These are phyloP conservation scores for Drosophila anomelani DNA, from an alignment of 2,888 invertebrate genomes.

Conservation along the genomic window DNA sequence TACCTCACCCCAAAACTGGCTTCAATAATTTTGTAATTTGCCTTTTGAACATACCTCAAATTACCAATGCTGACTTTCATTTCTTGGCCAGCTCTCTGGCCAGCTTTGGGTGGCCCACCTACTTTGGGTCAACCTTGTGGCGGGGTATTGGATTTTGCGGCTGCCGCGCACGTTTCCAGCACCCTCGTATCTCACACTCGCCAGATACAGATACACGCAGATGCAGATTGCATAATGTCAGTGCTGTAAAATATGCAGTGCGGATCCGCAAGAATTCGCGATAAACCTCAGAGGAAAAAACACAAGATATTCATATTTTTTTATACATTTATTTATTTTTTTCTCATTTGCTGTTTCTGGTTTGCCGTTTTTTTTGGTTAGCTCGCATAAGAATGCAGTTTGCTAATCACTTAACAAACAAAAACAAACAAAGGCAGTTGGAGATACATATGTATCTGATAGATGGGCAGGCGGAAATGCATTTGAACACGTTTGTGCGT, in stretches of 20 bases:
- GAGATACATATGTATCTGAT: slow-evolving; percentile 29
- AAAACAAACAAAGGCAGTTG: slow-evolving; percentile 37
- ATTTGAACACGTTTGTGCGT: slow-evolving; percentile 77
- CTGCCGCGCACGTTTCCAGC: slow-evolving; percentile 44
- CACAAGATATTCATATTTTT: slow-evolving; percentile 25
- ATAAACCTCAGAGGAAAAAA: slow-evolving; percentile 14
- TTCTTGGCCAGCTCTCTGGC: slow-evolving; percentile 39
- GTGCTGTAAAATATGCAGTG: slow-evolving; percentile 35
- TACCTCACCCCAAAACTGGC: slow-evolving; percentile 30
- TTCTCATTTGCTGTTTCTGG: slow-evolving; percentile 15
- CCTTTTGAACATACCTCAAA: slow-evolving; percentile 55
- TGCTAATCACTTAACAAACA: slow-evolving; percentile 58
- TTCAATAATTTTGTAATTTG: slow-evolving; percentile 70
- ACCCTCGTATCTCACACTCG: slow-evolving; percentile 40
- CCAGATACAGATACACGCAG: slow-evolving; percentile 21
- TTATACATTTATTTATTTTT: slow-evolving; percentile 9
- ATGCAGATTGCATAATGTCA: slow-evolving; percentile 39
- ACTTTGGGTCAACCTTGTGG: slow-evolving; percentile 69
- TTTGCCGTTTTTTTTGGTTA: slow-evolving; percentile 32
- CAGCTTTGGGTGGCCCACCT: slow-evolving; percentile 56
- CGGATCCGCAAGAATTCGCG: slow-evolving; percentile 40
- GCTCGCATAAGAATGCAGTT: slow-evolving; percentile 54
- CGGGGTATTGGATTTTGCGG: slow-evolving; percentile 59
- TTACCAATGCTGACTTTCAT: slow-evolving; percentile 74
- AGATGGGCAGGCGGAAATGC: slow-evolving; percentile 61